Conservation (phyloP, 2,113 vertebrate species). For the Catagonus wagneri region DNA sequence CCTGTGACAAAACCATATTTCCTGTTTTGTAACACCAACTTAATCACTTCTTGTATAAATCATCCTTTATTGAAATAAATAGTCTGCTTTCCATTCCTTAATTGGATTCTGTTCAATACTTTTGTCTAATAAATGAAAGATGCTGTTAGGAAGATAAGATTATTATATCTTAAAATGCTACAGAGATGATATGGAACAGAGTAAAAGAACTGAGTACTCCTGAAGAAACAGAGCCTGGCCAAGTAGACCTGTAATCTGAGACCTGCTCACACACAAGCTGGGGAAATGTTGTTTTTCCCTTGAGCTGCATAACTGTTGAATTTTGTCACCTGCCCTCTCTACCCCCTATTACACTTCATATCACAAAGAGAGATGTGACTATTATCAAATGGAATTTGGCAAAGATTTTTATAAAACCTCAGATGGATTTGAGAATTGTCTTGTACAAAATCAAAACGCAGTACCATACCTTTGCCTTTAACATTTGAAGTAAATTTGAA, state of each 20-base stretch:
- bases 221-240: background rate
- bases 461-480: constrained; percentile 26
- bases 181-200: background rate
- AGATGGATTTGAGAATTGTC: constrained; percentile 44
- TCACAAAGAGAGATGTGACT: background rate
- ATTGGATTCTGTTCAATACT: background rate
- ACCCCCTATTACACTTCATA: background rate
- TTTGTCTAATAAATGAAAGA: constrained; percentile 19
- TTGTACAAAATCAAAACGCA: constrained; percentile 47
- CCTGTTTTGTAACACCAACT: background rate
- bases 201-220: background rate
- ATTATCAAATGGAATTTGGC: constrained; percentile 26
- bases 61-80: constrained; percentile 29
- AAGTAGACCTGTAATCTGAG: background rate
- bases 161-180: background rate
- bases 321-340: background rate
- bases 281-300: background rate
- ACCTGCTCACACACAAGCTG: background rate
- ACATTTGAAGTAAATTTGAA: constrained; percentile 42
- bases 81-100: background rate
- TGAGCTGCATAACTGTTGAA: background rate
- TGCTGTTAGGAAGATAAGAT: background rate
- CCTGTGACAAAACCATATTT: background rate
- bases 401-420: constrained; percentile 48
- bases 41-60: background rate